phyloP scores from a whole-genome alignment of 1,140 invertebrate genomes.

The Pentalonia nigronervosa region DNA sequence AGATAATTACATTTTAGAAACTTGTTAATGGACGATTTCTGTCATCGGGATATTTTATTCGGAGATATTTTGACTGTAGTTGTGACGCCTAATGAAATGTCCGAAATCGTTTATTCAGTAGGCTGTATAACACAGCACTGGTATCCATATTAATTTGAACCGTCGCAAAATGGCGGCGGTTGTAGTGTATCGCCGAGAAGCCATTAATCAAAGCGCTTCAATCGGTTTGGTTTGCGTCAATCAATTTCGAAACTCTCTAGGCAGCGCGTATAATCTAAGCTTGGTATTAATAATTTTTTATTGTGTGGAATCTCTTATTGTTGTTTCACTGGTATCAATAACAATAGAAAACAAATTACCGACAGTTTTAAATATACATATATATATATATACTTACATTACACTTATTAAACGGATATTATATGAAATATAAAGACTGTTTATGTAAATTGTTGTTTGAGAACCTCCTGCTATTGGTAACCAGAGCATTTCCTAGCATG shows the following conservation, averaged over 20 bases:
- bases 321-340: not conserved
- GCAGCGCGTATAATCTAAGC: not conserved
- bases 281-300: slow-evolving; percentile 40
- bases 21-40: not conserved
- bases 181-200: not conserved
- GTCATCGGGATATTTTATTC: not conserved
- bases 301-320: not conserved
- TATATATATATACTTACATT: too few relatives aligned
- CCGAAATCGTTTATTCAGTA: not conserved
- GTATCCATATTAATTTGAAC: not conserved
- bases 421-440: too few relatives aligned
- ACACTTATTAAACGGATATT: too few relatives aligned
- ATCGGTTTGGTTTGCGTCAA: slow-evolving; percentile 31
- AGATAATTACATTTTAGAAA: not conserved
- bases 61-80: not conserved
- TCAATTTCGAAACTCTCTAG: slow-evolving; percentile 35
- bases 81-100: not conserved
- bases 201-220: slow-evolving; percentile 31
- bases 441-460: too few relatives aligned
- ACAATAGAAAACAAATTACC: not conserved
- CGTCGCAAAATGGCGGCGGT: not conserved
- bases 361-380: not conserved
- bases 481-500: too few relatives aligned
- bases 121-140: not conserved
- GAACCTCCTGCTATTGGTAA: too few relatives aligned